Evolutionary conservation across 2,797 vertebrate genomes (phyloP).

Genomic region (Todus mexicanus): DNA sequence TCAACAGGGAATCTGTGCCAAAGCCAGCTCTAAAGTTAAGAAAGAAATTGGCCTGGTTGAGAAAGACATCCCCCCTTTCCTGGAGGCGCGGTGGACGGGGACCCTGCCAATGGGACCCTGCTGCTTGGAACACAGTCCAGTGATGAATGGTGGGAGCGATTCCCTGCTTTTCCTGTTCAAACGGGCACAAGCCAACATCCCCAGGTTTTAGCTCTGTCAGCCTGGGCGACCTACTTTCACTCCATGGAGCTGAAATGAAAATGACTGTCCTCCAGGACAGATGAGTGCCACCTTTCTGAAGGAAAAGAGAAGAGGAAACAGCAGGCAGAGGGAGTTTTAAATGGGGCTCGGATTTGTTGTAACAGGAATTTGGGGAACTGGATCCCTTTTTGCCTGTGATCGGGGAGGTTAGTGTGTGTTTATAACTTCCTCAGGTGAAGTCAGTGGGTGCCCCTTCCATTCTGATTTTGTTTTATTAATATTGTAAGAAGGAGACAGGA

Average conservation of each 20-base stretch:
- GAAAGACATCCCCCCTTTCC: background rate
- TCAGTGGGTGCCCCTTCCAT: background rate
- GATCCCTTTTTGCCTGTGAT: background rate
- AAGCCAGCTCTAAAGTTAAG: background rate
- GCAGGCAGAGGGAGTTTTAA: background rate
- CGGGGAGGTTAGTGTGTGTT: background rate
- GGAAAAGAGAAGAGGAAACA: background rate
- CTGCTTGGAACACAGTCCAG: background rate
- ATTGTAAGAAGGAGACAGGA: background rate
- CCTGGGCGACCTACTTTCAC: background rate
- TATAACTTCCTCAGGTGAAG: background rate
- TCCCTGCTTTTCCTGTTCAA: background rate
- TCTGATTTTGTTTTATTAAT: background rate
- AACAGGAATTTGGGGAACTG: background rate
- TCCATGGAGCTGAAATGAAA: background rate
- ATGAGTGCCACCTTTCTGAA: background rate
- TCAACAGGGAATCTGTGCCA: slow-evolving; percentile 28
- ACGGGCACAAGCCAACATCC: background rate
- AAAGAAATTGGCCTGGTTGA: background rate
- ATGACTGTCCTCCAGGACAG: background rate
- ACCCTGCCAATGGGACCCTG: background rate
- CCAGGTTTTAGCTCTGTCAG: background rate
- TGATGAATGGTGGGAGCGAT: background rate
- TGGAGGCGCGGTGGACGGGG: background rate
- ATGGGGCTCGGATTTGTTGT: too few relatives aligned